Evolutionary conservation across 2,888 invertebrate species (phyloP).

Genomic region (Odiellus spinosus): DNA sequence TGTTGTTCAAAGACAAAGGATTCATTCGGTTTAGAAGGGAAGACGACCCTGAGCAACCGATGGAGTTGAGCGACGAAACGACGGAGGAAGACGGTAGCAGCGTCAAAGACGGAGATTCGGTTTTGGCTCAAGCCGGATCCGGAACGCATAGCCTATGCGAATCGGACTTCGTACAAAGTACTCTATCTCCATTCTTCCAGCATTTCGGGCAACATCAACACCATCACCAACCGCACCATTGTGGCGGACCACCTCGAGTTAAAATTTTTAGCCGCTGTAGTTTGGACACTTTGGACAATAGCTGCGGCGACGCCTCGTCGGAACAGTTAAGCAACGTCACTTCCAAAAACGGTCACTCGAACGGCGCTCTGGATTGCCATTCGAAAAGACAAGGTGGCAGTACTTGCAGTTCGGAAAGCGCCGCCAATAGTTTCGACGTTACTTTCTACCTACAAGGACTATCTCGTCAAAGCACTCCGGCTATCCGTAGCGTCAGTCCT

Average conservation of each 20-base stretch:
- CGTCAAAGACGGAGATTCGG: constrained; percentile 16
- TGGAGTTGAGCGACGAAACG: constrained; percentile 17
- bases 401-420: constrained; percentile 25
- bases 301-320: constrained; percentile 14
- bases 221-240: background rate
- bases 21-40: constrained; percentile 68
- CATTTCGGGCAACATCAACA: constrained; percentile 5
- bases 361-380: constrained; percentile 14
- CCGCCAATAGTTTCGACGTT: constrained; percentile 25
- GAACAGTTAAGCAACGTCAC: constrained; percentile 15
- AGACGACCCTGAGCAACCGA: constrained; percentile 32
- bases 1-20: constrained; percentile 79
- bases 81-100: constrained; percentile 8
- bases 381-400: constrained; percentile 19
- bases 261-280: constrained; percentile 6
- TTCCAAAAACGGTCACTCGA: constrained; percentile 9
- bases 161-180: constrained; percentile 13
- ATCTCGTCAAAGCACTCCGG: background rate
- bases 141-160: constrained; percentile 14
- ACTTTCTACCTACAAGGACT: constrained; percentile 17
- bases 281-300: constrained; percentile 14
- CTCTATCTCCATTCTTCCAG: constrained; percentile 17
- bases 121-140: constrained; percentile 16
- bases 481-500: background rate
- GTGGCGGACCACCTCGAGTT: background rate